Evolutionary conservation across 2,113 vertebrate species (phyloP), one percentile per base, ranked within the genome.

Genomic region (Lampris incognitus): DNA sequence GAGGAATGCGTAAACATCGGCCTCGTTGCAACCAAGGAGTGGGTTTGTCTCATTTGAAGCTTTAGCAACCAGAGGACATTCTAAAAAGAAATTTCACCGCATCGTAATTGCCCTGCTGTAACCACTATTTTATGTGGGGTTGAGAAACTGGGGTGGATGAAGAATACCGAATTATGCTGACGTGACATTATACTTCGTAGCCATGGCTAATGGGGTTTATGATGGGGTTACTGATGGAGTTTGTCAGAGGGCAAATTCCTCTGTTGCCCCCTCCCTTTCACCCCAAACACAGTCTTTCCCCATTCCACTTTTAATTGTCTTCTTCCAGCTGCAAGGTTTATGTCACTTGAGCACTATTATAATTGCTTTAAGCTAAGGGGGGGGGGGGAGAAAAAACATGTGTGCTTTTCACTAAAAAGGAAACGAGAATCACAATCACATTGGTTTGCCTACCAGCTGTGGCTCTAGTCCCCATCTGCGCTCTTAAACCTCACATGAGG

Each of bases 271-370:
- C 61, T 44, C 69, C 71, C 56, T 52, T 67, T 66, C 13, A 60
- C 66, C 60, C 62, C 74, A 80, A 60, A 82, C 77, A 88, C 69
- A 69, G 42, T 74, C 59, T 38, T 41, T 51, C 63, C 56, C 48
- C 40, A 65, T 85, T 87, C 74, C 88, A 85, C 76, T 81, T 87
- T 86, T 90, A 91, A 91, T 86, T 82, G 81, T 88, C 80, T 72
- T 89, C 88, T 78, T 85, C 79, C 91, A 93, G 93, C 91, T 93
- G 91, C 83, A 79, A 77, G 51, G 76, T 88, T 92, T 90, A 90
- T 91, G 91, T 93, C 89, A 92, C 74, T 90, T 77, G 50, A 85
- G 88, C 54, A 62, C 80, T 64, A 83, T 91, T 85, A 77, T 76
- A 88, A 88, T 65, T 42, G 75, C 69, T 89, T 89, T 81, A 79